phyloP scores from a whole-genome alignment of 2,797 vertebrate species.

The Phoxinus dragarum region DNA sequence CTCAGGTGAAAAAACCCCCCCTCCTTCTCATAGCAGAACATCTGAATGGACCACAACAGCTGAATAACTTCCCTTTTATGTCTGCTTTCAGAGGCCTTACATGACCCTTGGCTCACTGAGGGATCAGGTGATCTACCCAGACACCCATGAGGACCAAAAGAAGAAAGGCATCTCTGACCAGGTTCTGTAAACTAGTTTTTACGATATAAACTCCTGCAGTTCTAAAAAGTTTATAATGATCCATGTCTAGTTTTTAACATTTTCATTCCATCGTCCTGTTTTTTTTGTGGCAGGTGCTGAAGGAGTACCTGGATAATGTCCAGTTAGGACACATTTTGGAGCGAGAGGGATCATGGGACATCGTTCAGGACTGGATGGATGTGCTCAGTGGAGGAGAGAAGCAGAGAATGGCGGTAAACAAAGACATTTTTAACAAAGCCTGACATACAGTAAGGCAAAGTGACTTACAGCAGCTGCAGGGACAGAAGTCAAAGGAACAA shows the following conservation, averaged over 20 bases:
- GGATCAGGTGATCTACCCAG: conserved; percentile 98
- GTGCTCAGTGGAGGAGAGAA: conserved; percentile 98
- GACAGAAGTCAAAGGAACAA: not conserved
- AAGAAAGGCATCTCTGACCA: conserved; percentile 93
- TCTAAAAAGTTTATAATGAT: not conserved
- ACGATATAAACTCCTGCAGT: no score
- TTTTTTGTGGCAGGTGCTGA: conserved; percentile 83
- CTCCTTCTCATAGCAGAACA: not conserved
- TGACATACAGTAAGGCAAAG: not conserved
- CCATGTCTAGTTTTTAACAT: not conserved
- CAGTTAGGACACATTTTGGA: conserved; percentile 93
- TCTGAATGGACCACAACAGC: not conserved
- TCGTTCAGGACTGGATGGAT: conserved; percentile 97
- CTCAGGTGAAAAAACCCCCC: not conserved
- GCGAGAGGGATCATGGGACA: conserved; percentile 92
- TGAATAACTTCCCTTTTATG: conserved; percentile 4
- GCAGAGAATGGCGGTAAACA: conserved; percentile 96
- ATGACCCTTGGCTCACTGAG: conserved; percentile 96
- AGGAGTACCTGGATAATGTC: conserved; percentile 95
- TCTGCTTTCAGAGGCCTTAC: conserved; percentile 88
- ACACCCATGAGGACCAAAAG: conserved; percentile 89
- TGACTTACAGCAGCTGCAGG: not conserved
- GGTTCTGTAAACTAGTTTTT: conserved; percentile 63
- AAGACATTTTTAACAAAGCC: not conserved
- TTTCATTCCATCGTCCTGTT: not conserved